Base-by-base conservation (phyloP, 2,113 vertebrate species). In the Catharus fuscescens region DNA sequence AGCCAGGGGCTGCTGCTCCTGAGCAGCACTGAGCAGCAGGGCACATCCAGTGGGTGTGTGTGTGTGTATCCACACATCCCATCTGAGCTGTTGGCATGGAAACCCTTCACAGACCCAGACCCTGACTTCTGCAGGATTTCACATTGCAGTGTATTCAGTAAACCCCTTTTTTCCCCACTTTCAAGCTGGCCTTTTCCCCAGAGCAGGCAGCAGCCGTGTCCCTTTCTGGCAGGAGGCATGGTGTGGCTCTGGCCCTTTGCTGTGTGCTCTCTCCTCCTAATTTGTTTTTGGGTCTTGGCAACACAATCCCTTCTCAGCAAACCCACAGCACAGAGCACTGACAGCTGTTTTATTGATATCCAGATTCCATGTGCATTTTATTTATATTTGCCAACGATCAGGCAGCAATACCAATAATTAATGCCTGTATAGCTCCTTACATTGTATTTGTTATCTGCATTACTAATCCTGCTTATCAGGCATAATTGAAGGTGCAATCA, bases 61-160 rank as follows among this genome's bases (percentile, higher is more conserved):
- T 14, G 8, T 14, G 8, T 2, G 12, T 10, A 60, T 31, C 38
- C 14, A 23, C 17, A 11, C 36, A 47, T 5, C 18, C 36, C 36
- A 17, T 8, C 47, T 6, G 8, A 48, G 7, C 31, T 23, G 3
- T 3, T 36, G 54, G 12, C 2, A 0, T 13, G 13, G 11, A 71
- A 56, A 28, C 8, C 67, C 69, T 83, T 12, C 54, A 34, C 31
- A 53, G 50, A 34, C 19, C 48, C 45, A 65, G 36, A n/a, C 11
- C 36, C 59, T 42, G 50, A 28, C 47, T 65, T 23, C 61, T 53
- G 59, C n/a, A 17, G 8, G 31, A 48, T 73, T 80, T 57, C 73
- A 61, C 5, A 0, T 3, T 42, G 48, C 53, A 26, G 9, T 2
- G 1, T 24, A 14, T 36, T 57, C 29, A 9, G 10, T 34, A 28